Percentiles rank a stretch among this genome's conserved stretches.
Conservation (phyloP, 2,797 vertebrate species). For the Dicrostonyx torquatus region DNA sequence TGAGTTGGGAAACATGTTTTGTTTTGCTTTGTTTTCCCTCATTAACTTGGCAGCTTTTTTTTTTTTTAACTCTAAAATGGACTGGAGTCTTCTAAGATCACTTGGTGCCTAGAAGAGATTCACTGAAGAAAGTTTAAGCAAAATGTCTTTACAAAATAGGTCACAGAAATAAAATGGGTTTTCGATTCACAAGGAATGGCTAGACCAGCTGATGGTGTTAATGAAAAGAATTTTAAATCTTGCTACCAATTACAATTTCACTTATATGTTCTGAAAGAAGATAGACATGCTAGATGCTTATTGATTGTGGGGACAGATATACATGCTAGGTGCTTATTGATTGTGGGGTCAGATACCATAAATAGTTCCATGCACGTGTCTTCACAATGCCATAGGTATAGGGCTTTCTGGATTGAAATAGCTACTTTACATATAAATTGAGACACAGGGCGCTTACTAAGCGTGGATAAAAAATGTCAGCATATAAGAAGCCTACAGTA, state of each 20-base stretch:
- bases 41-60: conserved; percentile 66
- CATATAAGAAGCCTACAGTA: not conserved
- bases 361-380: not conserved
- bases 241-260: not conserved
- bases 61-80: conserved; percentile 18
- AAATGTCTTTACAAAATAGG: conserved; percentile 23
- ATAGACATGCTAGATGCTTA: not conserved
- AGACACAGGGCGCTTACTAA: not conserved
- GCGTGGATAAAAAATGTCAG: not conserved
- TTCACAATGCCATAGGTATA: not conserved
- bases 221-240: not conserved
- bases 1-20: conserved; percentile 46
- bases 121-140: conserved; percentile 43
- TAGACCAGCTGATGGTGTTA: not conserved
- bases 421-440: conserved; percentile 33
- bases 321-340: too few species aligned
- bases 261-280: not conserved
- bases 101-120: conserved; percentile 12
- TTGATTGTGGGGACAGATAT: not conserved
- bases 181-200: not conserved
- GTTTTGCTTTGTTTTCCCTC: not conserved
- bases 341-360: not conserved
- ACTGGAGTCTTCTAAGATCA: conserved; percentile 44
- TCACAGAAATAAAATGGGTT: conserved; percentile 25
- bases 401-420: not conserved